Evolutionary conservation across 1,140 invertebrate genomes (phyloP), one percentile per base, ranked within the genome.

Genomic region (Teleogryllus occipitalis): DNA sequence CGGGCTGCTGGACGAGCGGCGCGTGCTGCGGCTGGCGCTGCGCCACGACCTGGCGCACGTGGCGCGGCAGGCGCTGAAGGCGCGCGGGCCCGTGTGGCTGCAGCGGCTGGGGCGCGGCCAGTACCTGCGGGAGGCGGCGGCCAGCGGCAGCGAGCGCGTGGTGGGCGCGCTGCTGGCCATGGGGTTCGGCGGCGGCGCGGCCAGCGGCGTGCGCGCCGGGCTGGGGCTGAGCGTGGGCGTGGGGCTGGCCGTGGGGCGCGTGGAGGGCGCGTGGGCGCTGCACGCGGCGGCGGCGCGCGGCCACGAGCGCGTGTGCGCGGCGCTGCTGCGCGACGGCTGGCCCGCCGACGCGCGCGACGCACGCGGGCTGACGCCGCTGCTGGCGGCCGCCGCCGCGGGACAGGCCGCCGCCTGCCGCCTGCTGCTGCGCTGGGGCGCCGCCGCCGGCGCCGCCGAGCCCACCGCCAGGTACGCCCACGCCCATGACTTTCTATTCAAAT

Each of bases 21-120:
- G 21, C 7, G 74, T 12, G 8, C 74, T 75, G 74, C 21, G 46
- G 74, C 21, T 22, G 74, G 15, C 74, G 74, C 74, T 75, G 74
- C 21, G 8, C 74, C 8, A 75, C 74, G 46, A 75, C 21, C 7
- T 22, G 21, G 8, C 7, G 8, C 74, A 21, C 74, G 8, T 22
- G 74, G 21, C 74, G 74, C 74, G 90, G 74, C 21, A 21, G 74
- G 74, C 7, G 8, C 21, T 75, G 74, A 22, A 39, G 21, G 7
- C 87, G 95, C 89, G 86, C 89, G 47, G 81, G 90, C 87, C 92
- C 73, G 95, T 93, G 0, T 90, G 94, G 0, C 83, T 96, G 21
- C 94, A 81, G 93, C 94, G 0, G 93, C 94, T 6, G 92, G 94
- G 81, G 92, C 93, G 76, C 93, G 93, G 49, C 93, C 93, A 82